Base-by-base conservation (phyloP, 2,113 vertebrate species). In the Sarotherodon lohbergeri region DNA sequence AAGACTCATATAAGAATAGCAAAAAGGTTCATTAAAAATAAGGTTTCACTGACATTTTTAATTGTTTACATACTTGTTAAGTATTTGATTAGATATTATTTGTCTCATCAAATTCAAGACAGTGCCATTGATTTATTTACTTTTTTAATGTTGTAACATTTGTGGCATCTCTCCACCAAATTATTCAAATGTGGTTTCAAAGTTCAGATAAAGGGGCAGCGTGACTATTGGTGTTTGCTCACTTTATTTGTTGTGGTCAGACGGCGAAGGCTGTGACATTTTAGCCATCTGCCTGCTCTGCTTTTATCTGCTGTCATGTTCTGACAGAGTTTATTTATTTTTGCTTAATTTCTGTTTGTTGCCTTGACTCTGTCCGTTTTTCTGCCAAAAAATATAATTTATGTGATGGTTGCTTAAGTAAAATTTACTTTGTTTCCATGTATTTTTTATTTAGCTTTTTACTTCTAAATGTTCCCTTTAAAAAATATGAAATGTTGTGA, bases 231-330 rank as follows among this genome's bases (percentile, higher is more conserved):
- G 12, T 92, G 89, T 94, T 93, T 94, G 80, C 80, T 90, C 48
- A 27, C 39, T 89, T 90, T 94, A 80, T 95, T 92, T 94, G 82
- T 39, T 55, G 71, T 88, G 73, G 92, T 93, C 92, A 83, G 91
- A 94, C 95, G 82, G 80, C 3, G 22, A 46, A 22, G 80, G 55
- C 80, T 83, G 84, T 89, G 87, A 86, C 89, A 91, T 90, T 78
- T 89, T 14, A 73, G 61, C 82, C 14, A 27, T 63, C 87, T 2
- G n/a, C 46, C 29, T 83, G 32, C 6, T 71, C 29, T 79, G 82
- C 50, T 61, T 55, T 22, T 4, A 34, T 22, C 5, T 43, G 78
- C 32, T 27, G 3, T 19, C 13, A 39, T 22, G 7, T 24, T 14
- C 13, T 48, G 27, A 55, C 16, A 84, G 1, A 11, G 12, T 24